Base-by-base conservation (phyloP, 2,113 vertebrate species). In the Triplophysa rosa region DNA sequence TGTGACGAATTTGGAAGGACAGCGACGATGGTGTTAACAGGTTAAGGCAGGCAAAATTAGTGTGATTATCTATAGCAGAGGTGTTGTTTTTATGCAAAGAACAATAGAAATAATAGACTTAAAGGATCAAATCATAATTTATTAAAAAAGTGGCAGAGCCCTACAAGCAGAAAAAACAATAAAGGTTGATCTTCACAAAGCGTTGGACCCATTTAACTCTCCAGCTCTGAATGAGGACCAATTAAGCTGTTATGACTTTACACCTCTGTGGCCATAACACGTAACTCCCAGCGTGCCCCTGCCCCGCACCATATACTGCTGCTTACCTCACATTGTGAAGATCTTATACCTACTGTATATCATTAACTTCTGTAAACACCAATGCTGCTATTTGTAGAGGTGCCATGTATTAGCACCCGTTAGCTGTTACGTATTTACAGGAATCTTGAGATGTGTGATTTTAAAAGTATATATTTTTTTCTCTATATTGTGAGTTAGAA, bases 201-300 rank as follows among this genome's bases (percentile, higher is more conserved):
- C 58, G 76, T 59, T 71, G 33, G 76, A 54, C 21, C 37, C 64
- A 79, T 80, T 81, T 58, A 77, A 67, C 79, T 80, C 49, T 76
- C 76, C 76, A 78, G 37, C 7, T 11, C 19, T 67, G 76, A 24
- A 67, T 78, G 56, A 82, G 80, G 58, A 64, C 80, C 82, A 82
- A 81, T 85, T 85, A 86, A 79, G 81, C 67, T 78, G 65, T 73
- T 78, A 78, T 80, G 67, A 74, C 68, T 82, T 73, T 67, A 21
- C 61, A 58, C 66, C 14, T 62, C 65, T 17, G 62, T 33, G 75
- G 37, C 37, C 54, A 23, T 21, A 58, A 16, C 62, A 59, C 59
- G 16, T n/a, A 54, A 29, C 26, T 83, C 77, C 75, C 83, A 80
- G 81, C 81, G 65, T 64, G 79, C 79, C 67, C 54, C 21, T 40